These are phyloP conservation scores for Rhinoptilus africanus DNA, from an alignment of 2,113 vertebrate genomes.

Conservation along the genomic window DNA sequence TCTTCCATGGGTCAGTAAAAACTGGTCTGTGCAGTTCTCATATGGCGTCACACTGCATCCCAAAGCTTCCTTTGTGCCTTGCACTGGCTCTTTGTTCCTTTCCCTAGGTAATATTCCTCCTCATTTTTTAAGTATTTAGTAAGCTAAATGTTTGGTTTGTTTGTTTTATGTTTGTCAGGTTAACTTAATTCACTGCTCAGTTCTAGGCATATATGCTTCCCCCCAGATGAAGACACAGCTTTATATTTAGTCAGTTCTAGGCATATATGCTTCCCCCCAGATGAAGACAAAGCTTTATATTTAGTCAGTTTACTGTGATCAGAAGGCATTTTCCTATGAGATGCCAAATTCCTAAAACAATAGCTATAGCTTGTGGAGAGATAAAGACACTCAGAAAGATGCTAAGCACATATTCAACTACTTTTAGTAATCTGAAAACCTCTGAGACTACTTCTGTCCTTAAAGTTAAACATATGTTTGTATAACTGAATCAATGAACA, in stretches of 20 bases:
- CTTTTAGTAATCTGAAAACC: background rate
- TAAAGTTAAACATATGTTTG: background rate
- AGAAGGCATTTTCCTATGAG: background rate
- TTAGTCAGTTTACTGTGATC: background rate
- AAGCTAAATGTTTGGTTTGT: background rate
- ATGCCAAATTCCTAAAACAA: background rate
- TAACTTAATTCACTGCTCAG: background rate
- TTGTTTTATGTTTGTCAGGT: background rate
- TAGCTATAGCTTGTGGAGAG: background rate
- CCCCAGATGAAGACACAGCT: background rate
- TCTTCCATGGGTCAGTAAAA: background rate
- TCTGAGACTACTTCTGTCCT: background rate
- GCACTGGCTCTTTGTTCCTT: background rate
- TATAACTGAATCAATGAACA: background rate
- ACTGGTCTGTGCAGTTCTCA: background rate
- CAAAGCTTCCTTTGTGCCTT: background rate
- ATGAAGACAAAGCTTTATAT: background rate
- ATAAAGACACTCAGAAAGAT: background rate
- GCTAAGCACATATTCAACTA: background rate
- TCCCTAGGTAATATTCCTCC: background rate
- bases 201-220: background rate
- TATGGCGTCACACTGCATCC: accelerated
- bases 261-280: no score
- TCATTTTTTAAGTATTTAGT: background rate
- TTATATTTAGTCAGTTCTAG: background rate